These are phyloP conservation scores for Corythoichthys intestinalis DNA, from an alignment of 2,113 vertebrate species.

Conservation along the genomic window DNA sequence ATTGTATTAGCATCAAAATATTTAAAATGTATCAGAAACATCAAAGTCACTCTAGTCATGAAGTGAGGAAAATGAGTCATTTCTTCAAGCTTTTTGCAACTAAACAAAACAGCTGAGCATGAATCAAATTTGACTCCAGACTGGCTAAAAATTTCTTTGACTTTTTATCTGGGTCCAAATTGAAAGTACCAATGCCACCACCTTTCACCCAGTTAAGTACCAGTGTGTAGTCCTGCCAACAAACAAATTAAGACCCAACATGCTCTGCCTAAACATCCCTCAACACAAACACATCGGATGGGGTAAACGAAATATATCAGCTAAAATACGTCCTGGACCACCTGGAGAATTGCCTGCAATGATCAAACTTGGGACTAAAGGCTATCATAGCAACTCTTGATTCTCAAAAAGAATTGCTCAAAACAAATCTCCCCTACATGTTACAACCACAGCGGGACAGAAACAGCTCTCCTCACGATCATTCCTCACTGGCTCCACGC, in stretches of 20 bases:
- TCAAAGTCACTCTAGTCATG: no score
- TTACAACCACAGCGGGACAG: slow-evolving; percentile 46
- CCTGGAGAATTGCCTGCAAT: background rate
- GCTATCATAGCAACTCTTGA: slow-evolving; percentile 8
- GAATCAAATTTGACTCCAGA: no score
- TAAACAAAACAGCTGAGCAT: no score
- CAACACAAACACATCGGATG: no score
- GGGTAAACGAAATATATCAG: background rate
- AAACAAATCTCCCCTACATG: slow-evolving; percentile 17
- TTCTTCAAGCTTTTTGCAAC: no score
- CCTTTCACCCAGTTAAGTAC: background rate
- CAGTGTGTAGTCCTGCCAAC: background rate
- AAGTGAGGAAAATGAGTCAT: no score
- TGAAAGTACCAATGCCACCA: background rate
- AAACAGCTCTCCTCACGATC: slow-evolving; percentile 52
- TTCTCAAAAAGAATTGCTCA: slow-evolving; percentile 28
- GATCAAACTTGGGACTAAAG: background rate
- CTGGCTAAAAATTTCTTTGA: background rate
- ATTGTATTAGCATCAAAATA: no score
- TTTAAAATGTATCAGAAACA: no score
- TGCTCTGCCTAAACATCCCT: background rate
- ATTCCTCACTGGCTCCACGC: slow-evolving; percentile 40
- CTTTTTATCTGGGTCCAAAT: background rate
- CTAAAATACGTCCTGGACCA: background rate
- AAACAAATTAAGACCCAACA: background rate